Evolutionary conservation across 2,888 invertebrate species (phyloP).

Genomic region (Lacanobia oleracea): DNA sequence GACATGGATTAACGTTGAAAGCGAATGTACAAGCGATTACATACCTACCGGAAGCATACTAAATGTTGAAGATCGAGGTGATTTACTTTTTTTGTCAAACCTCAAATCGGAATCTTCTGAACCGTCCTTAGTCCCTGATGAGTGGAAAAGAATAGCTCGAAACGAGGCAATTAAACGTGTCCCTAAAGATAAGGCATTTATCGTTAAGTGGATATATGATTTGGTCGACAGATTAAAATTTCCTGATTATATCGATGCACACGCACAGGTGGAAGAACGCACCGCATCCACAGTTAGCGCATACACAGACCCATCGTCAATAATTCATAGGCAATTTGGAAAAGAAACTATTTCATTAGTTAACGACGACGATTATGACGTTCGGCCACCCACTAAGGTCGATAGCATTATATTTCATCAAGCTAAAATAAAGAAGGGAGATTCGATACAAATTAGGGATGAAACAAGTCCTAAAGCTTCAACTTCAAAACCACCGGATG

Average conservation of each 20-base stretch:
- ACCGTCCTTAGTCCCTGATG: conserved; percentile 73
- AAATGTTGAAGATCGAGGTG: conserved; percentile 30
- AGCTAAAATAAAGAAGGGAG: background rate
- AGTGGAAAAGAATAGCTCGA: conserved; percentile 68
- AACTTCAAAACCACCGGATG: conserved; percentile 17
- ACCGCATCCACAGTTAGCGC: background rate
- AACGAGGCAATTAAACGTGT: conserved; percentile 58
- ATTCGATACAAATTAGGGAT: background rate
- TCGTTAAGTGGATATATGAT: conserved; percentile 74
- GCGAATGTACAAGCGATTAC: conserved; percentile 26
- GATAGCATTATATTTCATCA: conserved; percentile 38
- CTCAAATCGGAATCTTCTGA: conserved; percentile 62
- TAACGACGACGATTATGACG: background rate
- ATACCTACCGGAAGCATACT: background rate
- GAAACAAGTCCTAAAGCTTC: conserved; percentile 11
- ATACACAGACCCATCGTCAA: background rate
- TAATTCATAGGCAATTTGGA: conserved; percentile 33
- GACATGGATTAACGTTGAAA: conserved; percentile 57
- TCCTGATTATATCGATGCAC: background rate
- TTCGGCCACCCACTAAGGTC: background rate
- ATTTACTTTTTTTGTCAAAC: conserved; percentile 64
- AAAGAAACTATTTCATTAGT: background rate
- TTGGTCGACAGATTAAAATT: conserved; percentile 69
- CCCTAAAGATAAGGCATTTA: conserved; percentile 71
- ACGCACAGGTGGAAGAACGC: background rate